A percentile compares a stretch with the other conserved stretches of the same genome.
These are phyloP conservation scores for Dorcus parallelipipedus DNA, from an alignment of 2,888 invertebrate genomes.

Conservation along the genomic window DNA sequence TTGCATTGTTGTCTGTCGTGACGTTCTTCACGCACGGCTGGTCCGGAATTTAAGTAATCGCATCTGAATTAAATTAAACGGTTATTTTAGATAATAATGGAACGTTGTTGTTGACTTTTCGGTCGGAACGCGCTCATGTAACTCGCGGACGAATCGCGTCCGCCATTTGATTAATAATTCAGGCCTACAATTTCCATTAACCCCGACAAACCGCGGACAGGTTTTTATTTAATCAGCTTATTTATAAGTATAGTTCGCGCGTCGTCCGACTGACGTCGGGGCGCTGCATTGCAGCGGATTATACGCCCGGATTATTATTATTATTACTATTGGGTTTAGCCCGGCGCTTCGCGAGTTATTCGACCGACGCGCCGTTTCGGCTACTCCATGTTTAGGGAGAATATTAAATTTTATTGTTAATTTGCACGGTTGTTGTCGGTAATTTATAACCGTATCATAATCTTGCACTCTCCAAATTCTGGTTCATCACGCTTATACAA, in stretches of 20 bases:
- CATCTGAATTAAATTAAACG: too few species aligned
- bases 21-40: too few species aligned
- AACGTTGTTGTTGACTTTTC: too few species aligned
- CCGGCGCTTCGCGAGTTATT: conserved; percentile 32
- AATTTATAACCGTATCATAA: conserved; percentile 31
- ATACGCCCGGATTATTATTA: neutral
- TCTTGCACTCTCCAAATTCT: conserved; percentile 21
- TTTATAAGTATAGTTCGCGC: neutral
- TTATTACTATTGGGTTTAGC: neutral
- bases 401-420: conserved; percentile 43
- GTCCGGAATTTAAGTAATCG: too few species aligned
- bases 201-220: conserved; percentile 6
- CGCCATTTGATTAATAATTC: conserved; percentile 7
- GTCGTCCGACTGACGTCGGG: too few species aligned
- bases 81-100: too few species aligned
- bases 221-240: conserved; percentile 13
- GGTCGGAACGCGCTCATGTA: too few species aligned
- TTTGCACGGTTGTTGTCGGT: conserved; percentile 32
- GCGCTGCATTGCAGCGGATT: too few species aligned
- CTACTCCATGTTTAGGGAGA: conserved; percentile 37
- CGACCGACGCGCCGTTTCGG: conserved; percentile 31
- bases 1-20: too few species aligned
- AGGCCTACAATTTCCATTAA: conserved; percentile 13
- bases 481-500: too few species aligned
- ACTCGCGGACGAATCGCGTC: too few species aligned